Base-by-base conservation (phyloP, 2,888 invertebrate species). In the Cheiracanthium punctorium region DNA sequence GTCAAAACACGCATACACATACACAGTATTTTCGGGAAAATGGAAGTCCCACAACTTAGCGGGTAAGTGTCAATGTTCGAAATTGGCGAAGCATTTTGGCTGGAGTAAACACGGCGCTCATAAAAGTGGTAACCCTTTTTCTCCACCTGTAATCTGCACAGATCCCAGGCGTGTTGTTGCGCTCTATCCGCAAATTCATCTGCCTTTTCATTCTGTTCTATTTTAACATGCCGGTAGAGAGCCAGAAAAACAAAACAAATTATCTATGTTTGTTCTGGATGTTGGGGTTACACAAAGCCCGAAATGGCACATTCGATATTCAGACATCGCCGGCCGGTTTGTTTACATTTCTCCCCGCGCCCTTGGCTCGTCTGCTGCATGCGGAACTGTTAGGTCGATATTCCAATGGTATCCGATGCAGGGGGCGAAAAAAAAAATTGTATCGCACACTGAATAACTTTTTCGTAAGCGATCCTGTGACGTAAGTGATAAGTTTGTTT, bases 111-210 rank as follows among this genome's bases (percentile, higher is more conserved):
- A n/a, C n/a, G n/a, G n/a, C n/a, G n/a, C n/a, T n/a, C n/a, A n/a
- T n/a, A n/a, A n/a, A n/a, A 41, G n/a, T 17, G 43, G 84, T 41
- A 79, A 84, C 79, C 84, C 37, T 73, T 24, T 73, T 24, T 24
- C 69, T 73, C 70, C 74, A 85, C 84, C 84, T 84, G 84, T 69
- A 58, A 84, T 48, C 79, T 73, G 84, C 77, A 77, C 41, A 33
- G 73, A 73, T 72, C 82, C 77, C 82, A 84, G 77, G 77, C 73
- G 67, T 75, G 67, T 30, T 72, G 67, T 58, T 5, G 33, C 69
- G 69, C 28, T 69, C 33, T 69, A 69, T 33, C 20, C 69, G 5
- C 58, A 58, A 58, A 58, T 58, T 24, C 58, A 5, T 58, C 24
- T 58, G 58, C 58, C 24, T 58, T 58, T 58, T 17, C 20, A 5